Percentiles rank a stretch among this genome's conserved stretches.
Evolutionary conservation across 1,140 invertebrate genomes (phyloP).

Genomic region (Scaptomyza montana): DNA sequence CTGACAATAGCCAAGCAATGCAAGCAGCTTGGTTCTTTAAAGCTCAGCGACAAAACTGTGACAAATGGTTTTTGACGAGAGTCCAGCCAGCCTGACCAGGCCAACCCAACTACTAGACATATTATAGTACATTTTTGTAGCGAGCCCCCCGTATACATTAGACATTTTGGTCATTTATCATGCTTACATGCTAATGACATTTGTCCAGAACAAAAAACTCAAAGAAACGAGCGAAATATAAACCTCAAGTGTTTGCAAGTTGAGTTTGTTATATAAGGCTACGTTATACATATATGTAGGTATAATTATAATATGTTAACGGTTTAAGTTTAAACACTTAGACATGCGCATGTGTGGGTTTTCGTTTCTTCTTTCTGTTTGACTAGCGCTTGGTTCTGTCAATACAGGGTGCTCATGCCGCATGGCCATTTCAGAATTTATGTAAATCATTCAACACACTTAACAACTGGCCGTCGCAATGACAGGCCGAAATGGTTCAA

Average conservation of each 20-base stretch:
- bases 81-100: neutral
- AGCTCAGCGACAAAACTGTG: slow-evolving; percentile 71
- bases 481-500: slow-evolving; percentile 68
- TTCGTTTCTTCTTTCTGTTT: slow-evolving; percentile 54
- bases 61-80: slow-evolving; percentile 75
- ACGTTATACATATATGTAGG: slow-evolving; percentile 61
- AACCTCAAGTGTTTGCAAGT: slow-evolving; percentile 39
- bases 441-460: slow-evolving; percentile 78
- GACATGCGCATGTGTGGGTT: slow-evolving; percentile 54
- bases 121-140: neutral
- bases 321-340: slow-evolving; percentile 54
- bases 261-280: slow-evolving; percentile 63
- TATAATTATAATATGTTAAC: slow-evolving; percentile 70
- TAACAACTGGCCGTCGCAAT: slow-evolving; percentile 65
- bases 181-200: slow-evolving; percentile 80
- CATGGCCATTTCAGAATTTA: slow-evolving; percentile 74
- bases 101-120: slow-evolving; percentile 27
- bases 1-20: slow-evolving; percentile 26
- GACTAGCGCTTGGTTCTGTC: slow-evolving; percentile 73
- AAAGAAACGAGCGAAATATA: slow-evolving; percentile 36
- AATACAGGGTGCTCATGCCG: slow-evolving; percentile 63
- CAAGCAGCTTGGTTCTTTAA: slow-evolving; percentile 9
- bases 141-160: neutral
- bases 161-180: slow-evolving; percentile 72
- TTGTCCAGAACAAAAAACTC: slow-evolving; percentile 52